These are phyloP conservation scores for Cataglyphis altisquamis DNA, from an alignment of 2,888 invertebrate species.

Conservation along the genomic window DNA sequence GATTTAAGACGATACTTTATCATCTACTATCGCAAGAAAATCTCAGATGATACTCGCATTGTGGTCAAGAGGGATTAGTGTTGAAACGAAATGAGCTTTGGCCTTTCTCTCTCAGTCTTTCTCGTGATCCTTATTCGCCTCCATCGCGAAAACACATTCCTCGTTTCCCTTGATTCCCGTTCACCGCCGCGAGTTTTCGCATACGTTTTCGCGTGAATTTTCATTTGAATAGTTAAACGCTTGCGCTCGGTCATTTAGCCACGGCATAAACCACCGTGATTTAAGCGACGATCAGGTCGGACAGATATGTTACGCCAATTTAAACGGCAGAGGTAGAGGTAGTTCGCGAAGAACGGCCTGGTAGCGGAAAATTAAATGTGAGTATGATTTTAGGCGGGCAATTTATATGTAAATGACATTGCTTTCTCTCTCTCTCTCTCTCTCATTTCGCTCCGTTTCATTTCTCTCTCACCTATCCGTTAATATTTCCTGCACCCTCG, in stretches of 20 bases:
- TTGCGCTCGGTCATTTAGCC: conserved; percentile 58
- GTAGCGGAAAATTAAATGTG: conserved; percentile 82
- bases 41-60: background rate
- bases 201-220: conserved; percentile 46
- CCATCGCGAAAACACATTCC: conserved; percentile 20
- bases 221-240: conserved; percentile 71
- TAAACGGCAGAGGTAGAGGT: conserved; percentile 71
- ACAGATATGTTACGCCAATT: conserved; percentile 77
- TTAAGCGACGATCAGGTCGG: conserved; percentile 72
- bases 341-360: conserved; percentile 64
- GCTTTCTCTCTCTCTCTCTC: conserved; percentile 46
- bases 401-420: conserved; percentile 83
- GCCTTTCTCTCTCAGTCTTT: background rate
- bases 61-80: background rate
- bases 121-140: background rate
- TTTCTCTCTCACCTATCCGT: conserved; percentile 9
- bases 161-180: conserved; percentile 41
- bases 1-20: background rate
- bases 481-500: conserved; percentile 3
- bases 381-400: conserved; percentile 83
- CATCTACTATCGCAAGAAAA: conserved; percentile 1
- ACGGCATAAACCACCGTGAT: conserved; percentile 68
- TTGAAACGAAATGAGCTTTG: background rate
- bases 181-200: conserved; percentile 11
- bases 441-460: background rate